Evolutionary conservation across 2,888 invertebrate species (phyloP).

Genomic region (Pherbina coryleti): DNA sequence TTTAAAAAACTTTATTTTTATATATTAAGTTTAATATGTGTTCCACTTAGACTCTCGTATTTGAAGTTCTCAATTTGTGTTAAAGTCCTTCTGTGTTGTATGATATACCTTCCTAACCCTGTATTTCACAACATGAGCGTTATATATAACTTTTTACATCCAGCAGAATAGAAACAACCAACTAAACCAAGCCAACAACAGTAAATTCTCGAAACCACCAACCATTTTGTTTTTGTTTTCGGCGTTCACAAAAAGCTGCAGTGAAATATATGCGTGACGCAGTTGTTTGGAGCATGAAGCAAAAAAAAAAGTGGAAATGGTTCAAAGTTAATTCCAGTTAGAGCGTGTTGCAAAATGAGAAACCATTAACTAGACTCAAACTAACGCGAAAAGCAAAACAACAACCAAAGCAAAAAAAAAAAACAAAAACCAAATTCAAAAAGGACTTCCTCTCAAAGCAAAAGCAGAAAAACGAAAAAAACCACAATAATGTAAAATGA

Average conservation of each 20-base stretch:
- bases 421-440: neutral
- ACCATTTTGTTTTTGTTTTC: neutral
- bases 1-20: no score
- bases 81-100: no score
- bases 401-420: conserved; percentile 7
- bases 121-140: no score
- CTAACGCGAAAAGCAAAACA: conserved; percentile 6
- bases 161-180: neutral
- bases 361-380: conserved; percentile 48
- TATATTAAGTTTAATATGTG: no score
- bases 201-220: neutral
- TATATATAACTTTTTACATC: neutral
- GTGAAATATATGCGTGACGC: conserved; percentile 15
- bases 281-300: neutral
- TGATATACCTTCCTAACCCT: no score
- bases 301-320: neutral
- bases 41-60: no score
- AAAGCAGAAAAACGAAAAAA: neutral
- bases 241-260: neutral
- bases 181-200: neutral
- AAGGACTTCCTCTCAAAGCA: neutral
- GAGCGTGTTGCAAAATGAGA: conserved; percentile 47
- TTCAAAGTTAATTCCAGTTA: conserved; percentile 43
- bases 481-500: neutral
- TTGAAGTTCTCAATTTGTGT: no score